Conservation (phyloP, 2,888 invertebrate species). For the Drosophila atroscutellata region DNA sequence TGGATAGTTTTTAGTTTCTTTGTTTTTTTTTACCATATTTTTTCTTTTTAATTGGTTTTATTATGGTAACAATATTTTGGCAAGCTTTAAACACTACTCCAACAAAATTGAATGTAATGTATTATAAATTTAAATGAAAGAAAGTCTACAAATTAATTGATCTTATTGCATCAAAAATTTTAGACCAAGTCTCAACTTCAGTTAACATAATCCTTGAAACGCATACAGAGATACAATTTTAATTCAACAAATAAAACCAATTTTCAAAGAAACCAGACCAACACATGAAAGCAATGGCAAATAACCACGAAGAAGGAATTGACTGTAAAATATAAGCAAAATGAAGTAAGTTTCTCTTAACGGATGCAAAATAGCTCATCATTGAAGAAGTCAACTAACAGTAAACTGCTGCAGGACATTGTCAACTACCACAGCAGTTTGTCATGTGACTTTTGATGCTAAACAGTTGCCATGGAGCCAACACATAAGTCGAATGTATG, state of each 20-base stretch:
- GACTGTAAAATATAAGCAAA: constrained; percentile 10
- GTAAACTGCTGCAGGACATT: constrained; percentile 32
- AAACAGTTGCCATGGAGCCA: constrained; percentile 45
- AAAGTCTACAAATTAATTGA: too few relatives aligned
- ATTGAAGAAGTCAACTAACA: constrained; percentile 30
- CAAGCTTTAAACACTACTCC: background rate
- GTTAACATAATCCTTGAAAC: background rate
- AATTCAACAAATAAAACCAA: background rate
- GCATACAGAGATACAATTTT: too few relatives aligned
- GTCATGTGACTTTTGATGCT: constrained; percentile 38
- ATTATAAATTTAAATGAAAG: background rate
- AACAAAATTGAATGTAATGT: constrained; percentile 16
- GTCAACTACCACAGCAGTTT: constrained; percentile 39
- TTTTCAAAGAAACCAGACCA: background rate
- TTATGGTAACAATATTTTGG: background rate
- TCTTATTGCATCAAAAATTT: background rate
- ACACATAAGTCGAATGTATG: constrained; percentile 54
- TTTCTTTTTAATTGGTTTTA: background rate
- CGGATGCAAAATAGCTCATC: constrained; percentile 19
- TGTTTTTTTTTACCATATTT: background rate
- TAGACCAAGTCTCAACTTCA: background rate
- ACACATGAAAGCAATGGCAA: background rate
- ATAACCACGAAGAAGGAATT: background rate
- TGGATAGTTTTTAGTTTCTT: background rate
- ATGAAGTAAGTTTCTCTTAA: background rate